Conservation (phyloP, 2,113 vertebrate species). For the Poicephalus gulielmi region DNA sequence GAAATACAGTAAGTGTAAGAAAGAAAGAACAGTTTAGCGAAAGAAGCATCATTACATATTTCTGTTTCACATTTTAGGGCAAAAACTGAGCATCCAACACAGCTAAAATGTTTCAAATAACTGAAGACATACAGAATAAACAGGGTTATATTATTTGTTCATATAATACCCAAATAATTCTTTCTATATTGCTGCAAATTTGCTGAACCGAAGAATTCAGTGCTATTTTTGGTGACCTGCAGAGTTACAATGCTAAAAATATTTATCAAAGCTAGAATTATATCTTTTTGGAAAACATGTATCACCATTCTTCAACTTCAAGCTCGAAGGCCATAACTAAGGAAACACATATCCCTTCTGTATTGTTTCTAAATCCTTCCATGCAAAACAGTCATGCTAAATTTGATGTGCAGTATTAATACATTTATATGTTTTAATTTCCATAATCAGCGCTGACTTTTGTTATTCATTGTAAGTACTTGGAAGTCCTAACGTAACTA, state of each 20-base stretch:
- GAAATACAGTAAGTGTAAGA: not conserved
- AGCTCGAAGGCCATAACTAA: not conserved
- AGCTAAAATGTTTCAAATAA: not conserved
- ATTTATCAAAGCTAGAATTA: not conserved
- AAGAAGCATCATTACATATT: not conserved
- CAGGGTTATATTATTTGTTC: not conserved
- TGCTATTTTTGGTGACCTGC: not conserved
- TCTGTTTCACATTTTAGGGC: not conserved
- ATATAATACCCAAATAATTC: not conserved
- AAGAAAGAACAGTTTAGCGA: not conserved
- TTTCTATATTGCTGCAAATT: not conserved
- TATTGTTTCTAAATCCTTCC: not conserved
- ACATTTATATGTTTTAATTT: not conserved
- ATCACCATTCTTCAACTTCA: not conserved
- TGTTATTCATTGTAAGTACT: not conserved
- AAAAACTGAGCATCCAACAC: not conserved
- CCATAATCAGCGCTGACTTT: not conserved
- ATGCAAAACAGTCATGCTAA: not conserved
- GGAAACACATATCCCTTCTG: not conserved
- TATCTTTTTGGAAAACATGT: not conserved
- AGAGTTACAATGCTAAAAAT: not conserved
- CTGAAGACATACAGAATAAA: not conserved
- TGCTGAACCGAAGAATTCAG: not conserved
- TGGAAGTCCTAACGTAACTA: not conserved
- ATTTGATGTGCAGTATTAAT: not conserved